Evolutionary conservation across 2,113 vertebrate genomes (phyloP).

Genomic region (Marmota monax): DNA sequence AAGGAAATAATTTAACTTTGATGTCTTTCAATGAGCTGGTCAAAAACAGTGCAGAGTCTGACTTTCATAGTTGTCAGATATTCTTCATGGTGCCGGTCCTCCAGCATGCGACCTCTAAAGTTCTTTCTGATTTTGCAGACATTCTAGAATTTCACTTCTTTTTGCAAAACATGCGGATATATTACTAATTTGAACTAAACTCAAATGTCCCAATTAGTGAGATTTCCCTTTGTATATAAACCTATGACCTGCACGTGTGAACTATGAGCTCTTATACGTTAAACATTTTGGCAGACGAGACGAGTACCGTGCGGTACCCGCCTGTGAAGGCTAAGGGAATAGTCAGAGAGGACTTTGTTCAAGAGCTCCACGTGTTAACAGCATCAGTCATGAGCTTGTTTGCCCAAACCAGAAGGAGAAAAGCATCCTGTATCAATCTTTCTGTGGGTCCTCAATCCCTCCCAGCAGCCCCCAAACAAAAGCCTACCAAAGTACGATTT

Average conservation of each 20-base stretch:
- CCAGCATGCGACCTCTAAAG: neutral
- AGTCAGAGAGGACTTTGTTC: neutral
- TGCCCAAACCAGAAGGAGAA: neutral
- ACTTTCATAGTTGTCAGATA: neutral
- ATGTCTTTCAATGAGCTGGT: neutral
- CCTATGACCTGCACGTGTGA: neutral
- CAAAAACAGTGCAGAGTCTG: neutral
- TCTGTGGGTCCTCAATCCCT: neutral
- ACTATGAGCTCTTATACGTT: neutral
- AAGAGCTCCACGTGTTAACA: neutral
- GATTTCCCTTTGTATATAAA: neutral
- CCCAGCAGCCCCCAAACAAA: neutral
- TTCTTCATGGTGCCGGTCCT: neutral
- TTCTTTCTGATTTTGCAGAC: neutral
- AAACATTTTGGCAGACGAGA: neutral
- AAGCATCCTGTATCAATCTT: neutral
- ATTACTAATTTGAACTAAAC: neutral
- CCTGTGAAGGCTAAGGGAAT: neutral
- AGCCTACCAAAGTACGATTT: neutral
- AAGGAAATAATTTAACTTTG: neutral
- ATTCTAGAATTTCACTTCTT: neutral
- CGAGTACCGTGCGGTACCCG: too few species aligned
- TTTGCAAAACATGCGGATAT: neutral
- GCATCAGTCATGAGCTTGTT: fast-evolving
- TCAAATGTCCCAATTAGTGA: neutral